A percentile compares a stretch with the other conserved stretches of the same genome.
Evolutionary conservation across 2,113 vertebrate genomes (phyloP).

Genomic region (Chelonoidis abingdonii): DNA sequence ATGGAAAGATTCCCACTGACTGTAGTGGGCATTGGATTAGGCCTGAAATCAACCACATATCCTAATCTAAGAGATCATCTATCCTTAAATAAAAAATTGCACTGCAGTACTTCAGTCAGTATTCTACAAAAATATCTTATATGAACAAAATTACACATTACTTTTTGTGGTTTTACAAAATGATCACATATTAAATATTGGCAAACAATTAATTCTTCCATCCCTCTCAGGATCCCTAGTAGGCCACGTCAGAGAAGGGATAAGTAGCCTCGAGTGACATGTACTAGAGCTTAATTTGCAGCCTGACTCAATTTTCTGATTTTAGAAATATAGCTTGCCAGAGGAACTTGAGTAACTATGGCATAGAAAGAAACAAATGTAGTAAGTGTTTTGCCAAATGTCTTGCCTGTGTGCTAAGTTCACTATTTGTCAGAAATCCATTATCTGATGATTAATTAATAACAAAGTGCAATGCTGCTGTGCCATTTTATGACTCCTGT

Average conservation of each 20-base stretch:
- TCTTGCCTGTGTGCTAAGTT: neutral
- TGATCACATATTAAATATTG: neutral
- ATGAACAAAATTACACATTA: neutral
- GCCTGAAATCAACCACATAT: neutral
- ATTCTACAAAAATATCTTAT: neutral
- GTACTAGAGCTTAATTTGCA: neutral
- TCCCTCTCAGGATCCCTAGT: neutral
- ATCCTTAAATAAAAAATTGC: neutral
- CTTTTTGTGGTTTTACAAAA: neutral
- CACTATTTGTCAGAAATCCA: neutral
- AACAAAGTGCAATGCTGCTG: neutral
- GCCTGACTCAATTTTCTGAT: neutral
- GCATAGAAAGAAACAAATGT: neutral
- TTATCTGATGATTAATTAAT: conserved; percentile 24
- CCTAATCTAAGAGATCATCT: neutral
- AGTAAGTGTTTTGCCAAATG: neutral
- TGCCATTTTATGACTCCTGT: neutral
- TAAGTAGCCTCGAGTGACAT: conserved; percentile 1
- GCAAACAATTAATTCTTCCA: neutral
- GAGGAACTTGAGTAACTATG: neutral
- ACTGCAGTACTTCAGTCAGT: neutral
- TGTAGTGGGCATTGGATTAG: neutral
- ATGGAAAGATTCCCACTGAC: neutral
- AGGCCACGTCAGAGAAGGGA: neutral
- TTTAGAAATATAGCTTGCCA: neutral